Base-by-base conservation (phyloP, 2,113 vertebrate species). In the Castor canadensis region DNA sequence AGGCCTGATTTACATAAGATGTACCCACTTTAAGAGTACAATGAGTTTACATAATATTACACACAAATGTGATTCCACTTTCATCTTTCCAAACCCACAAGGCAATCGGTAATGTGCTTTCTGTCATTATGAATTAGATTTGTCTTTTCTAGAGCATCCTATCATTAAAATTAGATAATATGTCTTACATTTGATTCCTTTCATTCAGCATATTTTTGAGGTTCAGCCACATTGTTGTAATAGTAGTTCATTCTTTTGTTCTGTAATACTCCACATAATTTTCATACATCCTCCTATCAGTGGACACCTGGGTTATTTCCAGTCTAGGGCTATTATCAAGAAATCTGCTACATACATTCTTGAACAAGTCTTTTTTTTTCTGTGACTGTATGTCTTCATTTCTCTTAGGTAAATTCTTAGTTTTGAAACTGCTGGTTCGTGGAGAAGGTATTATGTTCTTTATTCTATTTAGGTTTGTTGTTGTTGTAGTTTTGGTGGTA, bases 1-100 rank as follows among this genome's bases (percentile, higher is more conserved):
- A 91, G 35, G 22, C 45, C 47, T 89, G 64, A 52, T 67, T 93
- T 88, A n/a, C 56, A 64, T 71, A 90, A 87, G 66, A 89, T 84
- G 60, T 73, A n/a, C 13, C 30, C 69, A 87, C 52, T 87, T 91
- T 77, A 75, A 93, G 54, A 56, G 49, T 73, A 83, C n/a, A 56
- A 40, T 85, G 38, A 93, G 24, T 69, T 82, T 77, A 76, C 32
- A 86, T 47, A 82, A 93, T 76, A 93, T 64, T 62, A 81, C 56
- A 40, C 4, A 64, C n/a, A n/a, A n/a, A n/a, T n/a, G n/a, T n/a
- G n/a, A n/a, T 52, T 60, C 35, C 43, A 62, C 17, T 60, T 9
- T 43, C 4, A 47, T 16, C 16, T 54, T 91, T 69, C 40, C 58
- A 62, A 79, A 7, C 0, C 26, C 67, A 47, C 81, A 90, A 90